Base-by-base conservation (phyloP, 2,888 invertebrate species). In the Amphimallon solstitiale region DNA sequence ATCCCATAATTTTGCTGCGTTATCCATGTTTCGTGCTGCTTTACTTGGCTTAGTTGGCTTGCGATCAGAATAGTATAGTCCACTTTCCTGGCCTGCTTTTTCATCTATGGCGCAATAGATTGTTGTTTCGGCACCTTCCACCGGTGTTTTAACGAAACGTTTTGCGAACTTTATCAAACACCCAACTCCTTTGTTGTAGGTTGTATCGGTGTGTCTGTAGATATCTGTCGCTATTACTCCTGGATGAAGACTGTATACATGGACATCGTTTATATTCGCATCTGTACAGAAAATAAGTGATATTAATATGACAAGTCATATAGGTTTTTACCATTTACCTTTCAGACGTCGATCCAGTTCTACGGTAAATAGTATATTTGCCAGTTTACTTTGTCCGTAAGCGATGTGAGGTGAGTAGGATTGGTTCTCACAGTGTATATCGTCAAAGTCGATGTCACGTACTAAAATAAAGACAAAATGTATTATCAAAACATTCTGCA, bases 321-420 rank as follows among this genome's bases (percentile, higher is more conserved):
- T 73, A 63, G 2, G 19, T 43, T n/a, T 46, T 17, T n/a, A n/a
- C n/a, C n/a, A n/a, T 29, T 45, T 64, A 54, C 46, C 79, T 70
- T 75, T 66, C 14, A 82, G 65, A 77, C 87, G 84, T 63, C 84
- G 84, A 0, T 89, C 86, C 34, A 94, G 82, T 77, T 91, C 90
- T 71, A 83, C 86, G 0, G 91, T 87, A 75, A 94, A 94, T 45
- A 94, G 78, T 43, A 94, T 80, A 77, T 93, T 93, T 0, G 93
- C 92, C 59, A 92, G 80, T 85, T 94, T 94, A 78, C 93, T 93
- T 78, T 90, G 90, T 23, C 83, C 82, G 76, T 94, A 94, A 0
- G 92, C 91, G 56, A 85, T 85, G 3, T 85, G 76, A 2, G 90
- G 82, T 71, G 84, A 87, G 74, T 94, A 95, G 0, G 83, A 79